Evolutionary conservation across 2,888 invertebrate species (phyloP), one percentile per base, ranked within the genome.

Genomic region (Drosophila nigricruria): DNA sequence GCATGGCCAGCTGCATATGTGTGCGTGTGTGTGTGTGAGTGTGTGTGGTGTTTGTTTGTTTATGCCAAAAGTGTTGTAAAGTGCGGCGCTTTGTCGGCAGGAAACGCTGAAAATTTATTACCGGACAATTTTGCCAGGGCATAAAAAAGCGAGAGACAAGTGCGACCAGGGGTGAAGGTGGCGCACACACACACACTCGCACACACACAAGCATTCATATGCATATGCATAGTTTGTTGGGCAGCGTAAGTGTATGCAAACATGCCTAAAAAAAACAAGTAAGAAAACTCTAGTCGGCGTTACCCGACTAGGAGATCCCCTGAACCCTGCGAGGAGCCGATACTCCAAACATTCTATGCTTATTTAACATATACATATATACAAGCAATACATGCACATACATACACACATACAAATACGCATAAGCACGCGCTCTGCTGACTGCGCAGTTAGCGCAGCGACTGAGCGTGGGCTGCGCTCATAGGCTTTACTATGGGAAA

Each of bases 81-180:
- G 82, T 87, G 88, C 90, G 90, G 89, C 88, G 90, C 87, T 91
- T 91, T 90, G 90, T 88, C 81, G 89, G 79, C 91, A 89, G 83
- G 84, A 81, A 87, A 81, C 83, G 90, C 80, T 79, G 83, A 82
- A 90, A 91, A 91, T 91, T 91, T 91, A 91, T 91, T 91, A 88
- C 88, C 91, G 88, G 85, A 88, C 89, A 86, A 89, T 88, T 90
- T 88, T 86, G 71, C 78, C 76, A 73, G 63, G 75, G 74, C 80
- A 77, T 70, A 71, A 75, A 82, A 79, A 77, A 73, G 57, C 66
- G 54, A 61, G 67, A 63, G 40, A 76, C 77, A 64, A 67, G 47
- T 57, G 42, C 14, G 42, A 18, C 40, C 40, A 30, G 61, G 53
- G 40, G 54, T 52, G 47, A 42, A 18, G 54, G 14, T 20, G 53